Evolutionary conservation across 2,888 invertebrate genomes (phyloP), one percentile per base, ranked within the genome.

Genomic region (Apodemia zela): DNA sequence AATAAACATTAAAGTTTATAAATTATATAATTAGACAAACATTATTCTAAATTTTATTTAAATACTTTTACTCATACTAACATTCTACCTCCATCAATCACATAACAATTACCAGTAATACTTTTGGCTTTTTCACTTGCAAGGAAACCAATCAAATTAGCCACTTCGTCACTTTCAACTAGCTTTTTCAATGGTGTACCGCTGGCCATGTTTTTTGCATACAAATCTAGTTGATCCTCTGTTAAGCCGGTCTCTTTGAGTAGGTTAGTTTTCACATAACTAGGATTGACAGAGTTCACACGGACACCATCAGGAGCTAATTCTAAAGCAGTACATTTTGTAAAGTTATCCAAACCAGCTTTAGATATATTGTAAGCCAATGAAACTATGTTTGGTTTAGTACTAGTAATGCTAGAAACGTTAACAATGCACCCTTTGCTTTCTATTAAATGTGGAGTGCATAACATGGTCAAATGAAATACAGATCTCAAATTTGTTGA

Each of bases 281-380:
- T 98, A n/a, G 98, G 98, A 83, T 97, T 98, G 0, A 98, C 96
- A 45, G 96, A 94, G 82, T 98, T 98, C 0, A 97, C 97, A 65
- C 98, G 92, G 0, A 98, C 96, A 71, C 95, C 94, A 78, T 96
- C 96, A 0, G 93, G 75, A 35, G 96, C 97, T 64, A 97, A 85
- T 74, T 97, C 98, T 60, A 99, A 87, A 1, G 99, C 98, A 15
- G 95, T 93, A 79, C 98, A 98, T 79, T 95, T 94, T 0, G 99
- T 99, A 73, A 99, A 95, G 76, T 99, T 98, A 87, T 99, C 98
- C 6, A 99, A 85, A 0, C 98, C 98, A 13, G 97, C 94, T 87
- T 99, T 99, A 1, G 98, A 97, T 87, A 98, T 94, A 73, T 95
- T 95, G 83, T 99, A 99, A 0, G 97, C 95, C 63, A 98, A 82